phyloP scores from a whole-genome alignment of 2,113 vertebrate species.

The Pedetes capensis region DNA sequence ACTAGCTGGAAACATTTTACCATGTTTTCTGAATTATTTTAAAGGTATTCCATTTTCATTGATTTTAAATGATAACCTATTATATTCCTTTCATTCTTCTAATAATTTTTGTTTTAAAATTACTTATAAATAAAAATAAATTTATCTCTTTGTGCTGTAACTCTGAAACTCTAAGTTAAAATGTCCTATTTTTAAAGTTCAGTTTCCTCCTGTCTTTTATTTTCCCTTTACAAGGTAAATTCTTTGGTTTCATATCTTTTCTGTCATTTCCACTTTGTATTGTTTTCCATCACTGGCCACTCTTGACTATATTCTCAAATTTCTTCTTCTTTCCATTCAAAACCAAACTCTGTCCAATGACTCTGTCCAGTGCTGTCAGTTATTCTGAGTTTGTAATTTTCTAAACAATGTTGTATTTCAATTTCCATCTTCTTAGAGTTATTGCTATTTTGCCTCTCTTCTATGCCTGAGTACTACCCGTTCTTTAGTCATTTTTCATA shows the following conservation, averaged over 20 bases:
- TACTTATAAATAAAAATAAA: background rate
- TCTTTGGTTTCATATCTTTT: background rate
- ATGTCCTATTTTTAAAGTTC: background rate
- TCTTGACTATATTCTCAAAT: background rate
- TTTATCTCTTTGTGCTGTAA: background rate
- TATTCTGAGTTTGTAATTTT: background rate
- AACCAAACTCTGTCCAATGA: background rate
- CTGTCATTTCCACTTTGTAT: background rate
- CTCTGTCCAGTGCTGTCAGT: background rate
- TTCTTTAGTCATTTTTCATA: background rate
- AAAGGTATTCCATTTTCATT: too few relatives aligned
- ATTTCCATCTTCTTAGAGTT: background rate
- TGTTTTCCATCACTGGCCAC: background rate
- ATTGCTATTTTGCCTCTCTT: background rate
- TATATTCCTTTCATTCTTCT: background rate
- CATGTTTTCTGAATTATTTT: background rate
- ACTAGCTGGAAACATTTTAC: background rate
- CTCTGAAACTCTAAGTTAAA: background rate
- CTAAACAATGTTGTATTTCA: background rate
- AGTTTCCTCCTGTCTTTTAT: background rate
- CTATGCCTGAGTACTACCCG: background rate
- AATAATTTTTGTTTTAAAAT: background rate
- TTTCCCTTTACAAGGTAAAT: background rate
- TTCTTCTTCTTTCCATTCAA: background rate
- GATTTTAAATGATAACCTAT: background rate